Conservation (phyloP, 2,888 invertebrate species). For the Rhimphoctona megacephalus region DNA sequence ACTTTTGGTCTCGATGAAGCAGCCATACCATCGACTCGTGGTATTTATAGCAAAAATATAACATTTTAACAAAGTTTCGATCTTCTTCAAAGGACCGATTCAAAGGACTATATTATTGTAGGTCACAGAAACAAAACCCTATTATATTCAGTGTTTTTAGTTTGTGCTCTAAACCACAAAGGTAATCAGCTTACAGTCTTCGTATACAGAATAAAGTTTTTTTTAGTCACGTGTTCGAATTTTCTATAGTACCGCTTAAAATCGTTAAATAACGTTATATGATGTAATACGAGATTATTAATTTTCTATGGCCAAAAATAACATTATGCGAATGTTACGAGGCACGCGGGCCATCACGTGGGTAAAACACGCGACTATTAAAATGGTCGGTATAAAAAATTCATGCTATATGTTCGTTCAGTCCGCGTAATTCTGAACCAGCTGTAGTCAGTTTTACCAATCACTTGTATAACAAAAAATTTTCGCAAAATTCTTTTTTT, state of each 20-base stretch:
- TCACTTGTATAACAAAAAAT: background rate
- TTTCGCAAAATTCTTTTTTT: too few relatives aligned
- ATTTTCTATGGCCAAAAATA: background rate
- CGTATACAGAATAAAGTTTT: background rate
- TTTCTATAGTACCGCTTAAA: background rate
- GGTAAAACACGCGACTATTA: background rate
- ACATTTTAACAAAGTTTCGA: constrained; percentile 10
- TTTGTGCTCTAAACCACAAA: constrained; percentile 7
- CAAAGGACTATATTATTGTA: constrained; percentile 1
- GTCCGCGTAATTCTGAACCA: constrained; percentile 39
- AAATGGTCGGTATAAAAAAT: background rate
- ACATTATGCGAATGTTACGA: background rate
- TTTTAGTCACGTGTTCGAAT: background rate
- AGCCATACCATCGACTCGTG: background rate
- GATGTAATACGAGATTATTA: background rate
- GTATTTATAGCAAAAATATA: constrained; percentile 6
- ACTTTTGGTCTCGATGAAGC: background rate
- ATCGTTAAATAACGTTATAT: background rate
- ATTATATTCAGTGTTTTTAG: background rate
- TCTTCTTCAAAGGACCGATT: background rate
- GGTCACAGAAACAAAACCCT: background rate
- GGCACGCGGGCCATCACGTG: background rate
- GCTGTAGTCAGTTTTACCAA: constrained; percentile 45
- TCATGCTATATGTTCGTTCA: background rate
- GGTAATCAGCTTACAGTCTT: constrained; percentile 12